These are phyloP conservation scores for Philotrypesis tridentata DNA, from an alignment of 1,140 invertebrate species.

Conservation along the genomic window DNA sequence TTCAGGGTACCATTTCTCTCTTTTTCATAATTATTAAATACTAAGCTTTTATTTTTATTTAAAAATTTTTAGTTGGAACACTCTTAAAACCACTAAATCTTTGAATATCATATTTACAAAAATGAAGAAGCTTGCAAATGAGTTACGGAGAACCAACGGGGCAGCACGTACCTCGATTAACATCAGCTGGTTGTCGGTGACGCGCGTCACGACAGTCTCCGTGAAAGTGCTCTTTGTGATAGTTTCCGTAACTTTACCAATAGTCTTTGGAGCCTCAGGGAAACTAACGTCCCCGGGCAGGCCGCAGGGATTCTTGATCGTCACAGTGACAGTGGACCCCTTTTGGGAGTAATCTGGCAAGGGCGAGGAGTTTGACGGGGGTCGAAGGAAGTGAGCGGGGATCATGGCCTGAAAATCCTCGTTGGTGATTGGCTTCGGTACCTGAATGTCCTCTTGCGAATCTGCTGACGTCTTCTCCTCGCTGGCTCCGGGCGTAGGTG, in stretches of 20 bases:
- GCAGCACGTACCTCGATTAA: constrained; percentile 86
- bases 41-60: not conserved
- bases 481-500: constrained; percentile 46
- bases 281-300: constrained; percentile 78
- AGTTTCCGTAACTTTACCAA: constrained; percentile 91
- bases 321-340: constrained; percentile 79
- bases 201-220: constrained; percentile 92
- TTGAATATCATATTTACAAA: constrained; percentile 48
- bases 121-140: constrained; percentile 44
- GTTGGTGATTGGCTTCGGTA: constrained; percentile 89
- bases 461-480: constrained; percentile 55
- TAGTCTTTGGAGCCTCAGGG: constrained; percentile 86
- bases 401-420: constrained; percentile 96
- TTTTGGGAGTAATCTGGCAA: constrained; percentile 68
- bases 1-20: not conserved
- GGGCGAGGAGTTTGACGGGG: constrained; percentile 74
- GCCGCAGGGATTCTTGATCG: constrained; percentile 81
- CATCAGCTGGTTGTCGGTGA: constrained; percentile 91
- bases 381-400: constrained; percentile 87
- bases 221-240: constrained; percentile 95
- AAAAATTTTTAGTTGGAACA: constrained; percentile 23
- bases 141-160: constrained; percentile 58
- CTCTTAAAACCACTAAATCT: constrained; percentile 26
- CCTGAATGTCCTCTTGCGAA: constrained; percentile 74
- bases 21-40: too few species aligned